Evolutionary conservation across 2,113 vertebrate species (phyloP).

Genomic region (Microtus richardsoni): DNA sequence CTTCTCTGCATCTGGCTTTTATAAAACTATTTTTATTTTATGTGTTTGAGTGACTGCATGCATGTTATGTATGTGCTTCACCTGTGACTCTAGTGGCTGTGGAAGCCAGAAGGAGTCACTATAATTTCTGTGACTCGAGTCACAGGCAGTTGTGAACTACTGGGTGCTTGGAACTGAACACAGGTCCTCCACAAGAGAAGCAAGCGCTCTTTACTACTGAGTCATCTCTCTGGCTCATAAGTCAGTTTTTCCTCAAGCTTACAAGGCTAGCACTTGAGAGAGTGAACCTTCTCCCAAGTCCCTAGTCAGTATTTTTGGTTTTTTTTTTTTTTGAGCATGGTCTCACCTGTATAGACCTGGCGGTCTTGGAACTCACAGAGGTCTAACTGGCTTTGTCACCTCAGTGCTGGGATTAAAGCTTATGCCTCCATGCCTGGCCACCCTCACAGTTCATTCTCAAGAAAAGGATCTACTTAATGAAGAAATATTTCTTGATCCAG

Average conservation of each 20-base stretch:
- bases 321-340: background rate
- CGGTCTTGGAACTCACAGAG: background rate
- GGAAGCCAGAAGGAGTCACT: background rate
- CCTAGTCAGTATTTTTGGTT: background rate
- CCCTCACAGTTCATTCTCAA: background rate
- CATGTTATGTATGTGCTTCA: background rate
- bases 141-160: too few relatives aligned
- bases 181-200: background rate
- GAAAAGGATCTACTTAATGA: slow-evolving; percentile 27
- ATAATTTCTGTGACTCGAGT: background rate
- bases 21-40: background rate
- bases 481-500: slow-evolving; percentile 1
- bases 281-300: background rate
- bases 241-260: background rate
- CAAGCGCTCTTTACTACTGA: background rate
- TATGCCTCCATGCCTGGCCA: background rate
- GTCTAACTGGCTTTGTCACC: background rate
- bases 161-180: background rate
- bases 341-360: background rate
- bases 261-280: background rate
- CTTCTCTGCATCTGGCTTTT: background rate
- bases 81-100: background rate
- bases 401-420: background rate
- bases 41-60: background rate
- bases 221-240: background rate